Conservation (phyloP, 2,888 invertebrate genomes). For the Digitonthophagus gazella region DNA sequence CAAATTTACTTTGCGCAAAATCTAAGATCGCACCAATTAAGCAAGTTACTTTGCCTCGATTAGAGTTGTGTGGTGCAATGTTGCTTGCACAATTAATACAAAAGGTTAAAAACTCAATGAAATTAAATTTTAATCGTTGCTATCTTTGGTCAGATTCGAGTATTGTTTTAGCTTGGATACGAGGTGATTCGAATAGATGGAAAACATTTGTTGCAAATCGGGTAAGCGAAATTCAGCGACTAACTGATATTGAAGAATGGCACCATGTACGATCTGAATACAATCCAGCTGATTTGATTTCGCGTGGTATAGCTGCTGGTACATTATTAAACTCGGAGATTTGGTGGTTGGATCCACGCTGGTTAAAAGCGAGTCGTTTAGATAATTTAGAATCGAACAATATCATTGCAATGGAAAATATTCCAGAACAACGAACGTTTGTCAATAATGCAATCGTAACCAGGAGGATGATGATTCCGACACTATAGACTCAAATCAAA, state of each 20-base stretch:
- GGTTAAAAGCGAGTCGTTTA: too few species aligned
- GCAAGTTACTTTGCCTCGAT: background rate
- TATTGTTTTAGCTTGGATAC: constrained; percentile 11
- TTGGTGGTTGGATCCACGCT: constrained; percentile 27
- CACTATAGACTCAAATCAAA: too few species aligned
- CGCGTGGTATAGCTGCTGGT: constrained; percentile 31
- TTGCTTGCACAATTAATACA: constrained; percentile 9
- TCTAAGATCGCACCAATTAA: constrained; percentile 16
- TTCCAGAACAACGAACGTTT: too few species aligned
- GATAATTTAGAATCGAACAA: too few species aligned
- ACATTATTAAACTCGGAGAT: constrained; percentile 10
- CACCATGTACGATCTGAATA: constrained; percentile 33
- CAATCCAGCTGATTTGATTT: constrained; percentile 40
- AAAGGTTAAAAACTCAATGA: background rate
- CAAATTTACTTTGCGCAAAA: constrained; percentile 7
- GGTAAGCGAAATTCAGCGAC: constrained; percentile 34
- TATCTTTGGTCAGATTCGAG: constrained; percentile 4
- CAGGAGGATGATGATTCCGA: too few species aligned
- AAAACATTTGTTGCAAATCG: constrained; percentile 35
- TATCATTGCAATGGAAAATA: too few species aligned
- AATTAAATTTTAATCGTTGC: background rate
- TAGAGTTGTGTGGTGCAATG: constrained; percentile 13
- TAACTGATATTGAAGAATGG: too few species aligned
- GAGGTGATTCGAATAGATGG: background rate
- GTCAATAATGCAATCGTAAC: too few species aligned